These are phyloP conservation scores for Neomicropteryx cornuta DNA, from an alignment of 1,140 invertebrate genomes.

Conservation along the genomic window DNA sequence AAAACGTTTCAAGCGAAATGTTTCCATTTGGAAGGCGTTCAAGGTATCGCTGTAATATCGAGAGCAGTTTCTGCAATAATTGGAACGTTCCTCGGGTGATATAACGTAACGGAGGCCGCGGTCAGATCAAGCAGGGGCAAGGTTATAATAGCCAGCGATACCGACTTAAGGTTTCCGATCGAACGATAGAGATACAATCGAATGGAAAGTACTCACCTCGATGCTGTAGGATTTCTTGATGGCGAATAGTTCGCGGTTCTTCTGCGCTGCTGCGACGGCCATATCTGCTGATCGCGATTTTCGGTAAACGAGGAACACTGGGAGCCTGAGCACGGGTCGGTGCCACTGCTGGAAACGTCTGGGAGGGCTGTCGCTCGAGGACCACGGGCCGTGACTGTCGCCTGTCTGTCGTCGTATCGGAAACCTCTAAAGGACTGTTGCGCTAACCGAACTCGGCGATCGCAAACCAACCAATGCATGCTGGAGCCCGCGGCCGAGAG, in stretches of 20 bases:
- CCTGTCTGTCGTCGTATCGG: slow-evolving; percentile 38
- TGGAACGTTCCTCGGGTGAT: too few relatives aligned
- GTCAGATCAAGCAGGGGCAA: slow-evolving; percentile 6
- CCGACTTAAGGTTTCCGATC: background rate
- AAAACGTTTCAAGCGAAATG: too few relatives aligned
- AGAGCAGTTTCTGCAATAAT: too few relatives aligned
- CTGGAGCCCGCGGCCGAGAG: slow-evolving; percentile 36
- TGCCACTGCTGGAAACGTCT: slow-evolving; percentile 39
- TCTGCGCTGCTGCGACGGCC: slow-evolving; percentile 78
- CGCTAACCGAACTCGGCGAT: slow-evolving; percentile 38
- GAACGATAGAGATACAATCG: too few relatives aligned
- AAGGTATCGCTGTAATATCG: too few relatives aligned
- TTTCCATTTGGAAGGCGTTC: too few relatives aligned
- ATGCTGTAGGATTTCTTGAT: slow-evolving; percentile 96
- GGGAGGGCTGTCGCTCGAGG: slow-evolving; percentile 34
- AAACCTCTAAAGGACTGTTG: slow-evolving; percentile 35
- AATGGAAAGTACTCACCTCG: slow-evolving; percentile 72
- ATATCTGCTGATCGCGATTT: slow-evolving; percentile 34
- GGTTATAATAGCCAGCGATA: background rate
- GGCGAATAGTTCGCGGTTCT: slow-evolving; percentile 87
- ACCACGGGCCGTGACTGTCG: slow-evolving; percentile 34
- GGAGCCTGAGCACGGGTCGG: slow-evolving; percentile 32
- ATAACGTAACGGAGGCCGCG: background rate
- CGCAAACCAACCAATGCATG: slow-evolving; percentile 43
- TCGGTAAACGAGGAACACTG: slow-evolving; percentile 17